A percentile compares a stretch with the other conserved stretches of the same genome.
These are phyloP conservation scores for Eupeodes latifasciatus DNA, from an alignment of 2,888 invertebrate genomes.

Conservation along the genomic window DNA sequence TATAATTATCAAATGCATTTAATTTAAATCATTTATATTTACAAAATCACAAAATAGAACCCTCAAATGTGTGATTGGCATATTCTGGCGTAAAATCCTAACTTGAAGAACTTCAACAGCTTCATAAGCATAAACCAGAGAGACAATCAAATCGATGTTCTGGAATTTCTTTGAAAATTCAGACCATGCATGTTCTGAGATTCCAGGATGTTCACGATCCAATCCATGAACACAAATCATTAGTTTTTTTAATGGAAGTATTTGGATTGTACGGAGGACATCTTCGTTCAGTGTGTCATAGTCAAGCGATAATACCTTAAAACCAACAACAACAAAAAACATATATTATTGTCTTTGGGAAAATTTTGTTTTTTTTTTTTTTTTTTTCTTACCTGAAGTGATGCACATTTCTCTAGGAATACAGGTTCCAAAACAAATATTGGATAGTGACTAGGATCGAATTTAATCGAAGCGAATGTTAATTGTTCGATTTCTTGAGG, in stretches of 20 bases:
- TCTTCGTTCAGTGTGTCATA: slow-evolving; percentile 83
- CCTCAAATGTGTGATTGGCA: slow-evolving; percentile 90
- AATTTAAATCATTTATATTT: slow-evolving; percentile 77
- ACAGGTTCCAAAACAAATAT: slow-evolving; percentile 85
- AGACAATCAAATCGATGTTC: slow-evolving; percentile 82
- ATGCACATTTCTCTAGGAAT: slow-evolving; percentile 86
- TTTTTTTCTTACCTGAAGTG: slow-evolving; percentile 84
- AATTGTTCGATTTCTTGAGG: slow-evolving; percentile 87
- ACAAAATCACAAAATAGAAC: slow-evolving; percentile 90
- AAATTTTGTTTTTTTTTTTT: background rate
- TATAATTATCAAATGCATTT: background rate
- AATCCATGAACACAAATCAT: slow-evolving; percentile 89
- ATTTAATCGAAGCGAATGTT: slow-evolving; percentile 90
- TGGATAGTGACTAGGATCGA: slow-evolving; percentile 89
- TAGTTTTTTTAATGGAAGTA: slow-evolving; percentile 86
- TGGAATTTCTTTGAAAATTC: slow-evolving; percentile 84
- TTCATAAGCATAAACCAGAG: slow-evolving; percentile 88
- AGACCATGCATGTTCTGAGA: slow-evolving; percentile 88
- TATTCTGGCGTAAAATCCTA: slow-evolving; percentile 87
- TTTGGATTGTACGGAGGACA: slow-evolving; percentile 81
- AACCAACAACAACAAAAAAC: background rate
- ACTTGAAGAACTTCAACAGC: slow-evolving; percentile 87
- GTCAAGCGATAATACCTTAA: slow-evolving; percentile 82
- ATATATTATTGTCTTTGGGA: background rate
- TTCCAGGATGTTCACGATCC: slow-evolving; percentile 87